These are phyloP conservation scores for Atta texana DNA, from an alignment of 1,140 invertebrate species.

Conservation along the genomic window DNA sequence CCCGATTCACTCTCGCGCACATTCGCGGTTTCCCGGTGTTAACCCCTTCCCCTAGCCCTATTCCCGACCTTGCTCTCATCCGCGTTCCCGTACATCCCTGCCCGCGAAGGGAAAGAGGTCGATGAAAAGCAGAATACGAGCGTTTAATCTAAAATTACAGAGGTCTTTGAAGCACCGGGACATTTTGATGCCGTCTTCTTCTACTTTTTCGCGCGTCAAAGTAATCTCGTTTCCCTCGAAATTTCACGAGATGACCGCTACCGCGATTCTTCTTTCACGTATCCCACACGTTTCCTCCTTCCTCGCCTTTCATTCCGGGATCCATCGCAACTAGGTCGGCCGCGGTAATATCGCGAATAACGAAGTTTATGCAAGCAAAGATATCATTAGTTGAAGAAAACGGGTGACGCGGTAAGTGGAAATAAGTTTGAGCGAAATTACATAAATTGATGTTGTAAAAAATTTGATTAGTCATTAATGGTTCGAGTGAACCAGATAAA, in stretches of 20 bases:
- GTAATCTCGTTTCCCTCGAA: slow-evolving; percentile 35
- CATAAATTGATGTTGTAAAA: slow-evolving; percentile 23
- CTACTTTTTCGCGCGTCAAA: slow-evolving; percentile 39
- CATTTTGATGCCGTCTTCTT: slow-evolving; percentile 7
- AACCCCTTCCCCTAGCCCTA: neutral
- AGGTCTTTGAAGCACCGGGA: slow-evolving; percentile 25
- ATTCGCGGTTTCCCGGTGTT: slow-evolving; percentile 6
- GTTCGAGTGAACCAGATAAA: neutral
- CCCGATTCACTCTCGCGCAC: slow-evolving; percentile 38
- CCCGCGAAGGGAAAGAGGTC: neutral
- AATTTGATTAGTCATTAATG: slow-evolving; percentile 18
- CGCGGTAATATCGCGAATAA: slow-evolving; percentile 44
- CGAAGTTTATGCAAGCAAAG: slow-evolving; percentile 40
- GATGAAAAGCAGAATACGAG: slow-evolving; percentile 19
- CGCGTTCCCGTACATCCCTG: neutral
- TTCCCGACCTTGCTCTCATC: neutral
- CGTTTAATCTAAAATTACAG: slow-evolving; percentile 55
- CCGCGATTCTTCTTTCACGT: neutral
- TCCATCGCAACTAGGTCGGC: slow-evolving; percentile 37
- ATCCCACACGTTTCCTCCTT: neutral
- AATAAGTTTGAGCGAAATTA: slow-evolving; percentile 6
- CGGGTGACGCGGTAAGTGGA: slow-evolving; percentile 2
- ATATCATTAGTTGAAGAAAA: slow-evolving; percentile 38
- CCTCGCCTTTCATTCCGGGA: slow-evolving; percentile 14
- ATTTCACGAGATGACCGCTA: slow-evolving; percentile 41